Base-by-base conservation (phyloP, 1,140 invertebrate species). In the Tetramorium alpestre region DNA sequence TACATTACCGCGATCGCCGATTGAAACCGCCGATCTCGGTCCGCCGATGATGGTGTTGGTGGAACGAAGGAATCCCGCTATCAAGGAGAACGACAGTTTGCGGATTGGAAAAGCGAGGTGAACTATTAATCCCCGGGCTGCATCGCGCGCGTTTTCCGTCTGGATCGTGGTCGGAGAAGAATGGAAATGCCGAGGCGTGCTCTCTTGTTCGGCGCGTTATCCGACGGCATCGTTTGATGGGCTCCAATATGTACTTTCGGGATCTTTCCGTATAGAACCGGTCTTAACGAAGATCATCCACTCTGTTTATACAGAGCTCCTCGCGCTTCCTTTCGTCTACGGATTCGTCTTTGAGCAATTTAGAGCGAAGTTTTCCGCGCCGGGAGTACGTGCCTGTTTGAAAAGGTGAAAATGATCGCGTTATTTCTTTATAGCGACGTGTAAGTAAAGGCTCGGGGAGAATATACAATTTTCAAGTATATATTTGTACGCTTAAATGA, bases 71-170 rank as follows among this genome's bases (percentile, higher is more conserved):
- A 58, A 82, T 75, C n/a, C 65, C 38, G 41, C 54, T 22, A 60
- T 82, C 47, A 73, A 33, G 16, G 10, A 11, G 77, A 11, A 80
- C 51, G 80, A 60, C 41, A 60, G 80, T 84, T 84, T 73, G 80
- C 69, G 33, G 69, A 84, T 84, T 75, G 67, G 80, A 73, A 84
- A 84, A 84, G 80, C 69, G 69, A 60, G 44, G 54, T 51, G 51
- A 58, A 54, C 80, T 84, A 84, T 84, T 84, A 75, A 84, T 84
- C 69, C 80, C 47, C n/a, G n/a, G 18, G 47, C 54, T 76, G 73
- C 73, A 76, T 76, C 56, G 73, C 56, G 41, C 58, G 41, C 58
- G 2, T 47, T 13, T 13, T 13, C 47, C 65, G 22, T 38, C 41
- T 25, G 65, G 16, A 11, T 51, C 47, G 33, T n/a, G 28, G 16